These are phyloP conservation scores for Blennius ocellaris DNA, from an alignment of 2,113 vertebrate species.

Conservation along the genomic window DNA sequence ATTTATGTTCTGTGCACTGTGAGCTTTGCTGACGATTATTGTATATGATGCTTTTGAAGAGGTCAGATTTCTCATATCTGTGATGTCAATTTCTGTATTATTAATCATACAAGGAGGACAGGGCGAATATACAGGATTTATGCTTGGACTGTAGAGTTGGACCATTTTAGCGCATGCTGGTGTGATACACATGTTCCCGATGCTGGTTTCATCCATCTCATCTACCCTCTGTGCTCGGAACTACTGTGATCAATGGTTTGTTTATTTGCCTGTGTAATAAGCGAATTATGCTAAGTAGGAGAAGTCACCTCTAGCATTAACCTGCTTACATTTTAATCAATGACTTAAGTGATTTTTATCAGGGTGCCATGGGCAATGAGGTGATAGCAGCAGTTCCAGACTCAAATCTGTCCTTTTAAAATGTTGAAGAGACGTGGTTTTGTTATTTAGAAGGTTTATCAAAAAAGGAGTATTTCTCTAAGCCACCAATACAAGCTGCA, in stretches of 20 bases:
- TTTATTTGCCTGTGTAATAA: constrained; percentile 82
- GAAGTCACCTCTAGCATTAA: constrained; percentile 79
- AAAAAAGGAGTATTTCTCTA: constrained; percentile 25
- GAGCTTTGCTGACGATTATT: neutral
- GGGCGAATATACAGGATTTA: constrained; percentile 11
- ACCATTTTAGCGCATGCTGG: constrained; percentile 27
- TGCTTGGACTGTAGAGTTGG: constrained; percentile 15
- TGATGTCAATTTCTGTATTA: neutral
- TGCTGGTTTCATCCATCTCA: constrained; percentile 54
- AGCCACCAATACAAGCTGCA: constrained; percentile 38
- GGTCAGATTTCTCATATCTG: neutral
- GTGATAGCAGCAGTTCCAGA: constrained; percentile 56
- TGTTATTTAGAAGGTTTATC: constrained; percentile 39
- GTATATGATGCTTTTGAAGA: neutral
- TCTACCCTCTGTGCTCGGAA: constrained; percentile 59
- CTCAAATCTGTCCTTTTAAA: constrained; percentile 54
- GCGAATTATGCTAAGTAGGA: constrained; percentile 74
- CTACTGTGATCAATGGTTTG: constrained; percentile 77
- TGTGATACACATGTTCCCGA: constrained; percentile 52
- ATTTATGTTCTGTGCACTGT: neutral
- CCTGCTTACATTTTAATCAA: constrained; percentile 81
- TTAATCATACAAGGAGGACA: neutral
- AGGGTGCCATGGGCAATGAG: constrained; percentile 65
- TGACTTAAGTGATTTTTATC: constrained; percentile 81
- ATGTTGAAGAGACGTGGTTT: constrained; percentile 37